Evolutionary conservation across 2,888 invertebrate genomes (phyloP).

Genomic region (Himalopsyche japonica): DNA sequence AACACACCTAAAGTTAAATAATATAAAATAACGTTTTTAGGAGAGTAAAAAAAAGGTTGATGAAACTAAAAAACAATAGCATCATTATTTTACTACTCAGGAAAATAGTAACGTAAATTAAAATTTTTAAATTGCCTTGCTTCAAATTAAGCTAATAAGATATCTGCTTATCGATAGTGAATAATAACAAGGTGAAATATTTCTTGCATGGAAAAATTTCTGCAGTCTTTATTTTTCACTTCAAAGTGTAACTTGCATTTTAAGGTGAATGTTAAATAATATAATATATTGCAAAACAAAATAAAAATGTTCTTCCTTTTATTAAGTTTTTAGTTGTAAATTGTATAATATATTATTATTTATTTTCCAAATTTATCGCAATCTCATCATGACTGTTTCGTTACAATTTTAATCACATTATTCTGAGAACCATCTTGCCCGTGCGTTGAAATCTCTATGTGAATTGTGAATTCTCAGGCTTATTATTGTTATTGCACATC

Average conservation of each 20-base stretch:
- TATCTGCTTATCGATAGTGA: too few relatives aligned
- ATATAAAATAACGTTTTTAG: too few relatives aligned
- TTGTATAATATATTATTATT: background rate
- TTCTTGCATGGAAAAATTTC: too few relatives aligned
- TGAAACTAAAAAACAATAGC: too few relatives aligned
- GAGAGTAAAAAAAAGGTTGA: too few relatives aligned
- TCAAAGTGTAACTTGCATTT: background rate
- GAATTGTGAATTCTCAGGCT: background rate
- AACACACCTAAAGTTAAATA: too few relatives aligned
- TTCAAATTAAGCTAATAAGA: too few relatives aligned
- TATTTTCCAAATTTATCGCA: background rate
- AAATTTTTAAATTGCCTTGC: too few relatives aligned
- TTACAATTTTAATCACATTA: background rate
- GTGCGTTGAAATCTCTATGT: background rate
- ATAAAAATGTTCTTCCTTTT: background rate
- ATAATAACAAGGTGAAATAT: too few relatives aligned
- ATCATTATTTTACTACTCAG: too few relatives aligned
- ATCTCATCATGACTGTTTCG: background rate
- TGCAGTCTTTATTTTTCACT: too few relatives aligned
- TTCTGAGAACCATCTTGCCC: background rate
- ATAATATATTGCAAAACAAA: background rate
- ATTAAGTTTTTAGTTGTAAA: background rate
- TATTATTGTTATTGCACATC: background rate
- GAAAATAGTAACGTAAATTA: too few relatives aligned
- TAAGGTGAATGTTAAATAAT: background rate